Conservation (phyloP, 2,888 invertebrate species). For the Tanytarsus gracilentus region DNA sequence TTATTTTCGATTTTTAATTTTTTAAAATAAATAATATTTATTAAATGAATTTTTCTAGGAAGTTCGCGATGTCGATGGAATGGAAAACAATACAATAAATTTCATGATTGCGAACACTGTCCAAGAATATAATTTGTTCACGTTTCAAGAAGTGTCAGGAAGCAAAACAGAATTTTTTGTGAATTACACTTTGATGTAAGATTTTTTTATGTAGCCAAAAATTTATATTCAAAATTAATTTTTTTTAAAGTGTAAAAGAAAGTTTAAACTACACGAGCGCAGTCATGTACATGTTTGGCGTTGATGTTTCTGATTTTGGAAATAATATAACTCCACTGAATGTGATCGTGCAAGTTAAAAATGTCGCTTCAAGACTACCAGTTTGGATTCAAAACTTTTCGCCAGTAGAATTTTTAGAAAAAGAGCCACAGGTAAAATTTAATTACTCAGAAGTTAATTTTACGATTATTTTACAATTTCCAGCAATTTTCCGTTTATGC, state of each 20-base stretch:
- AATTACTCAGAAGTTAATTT: not conserved
- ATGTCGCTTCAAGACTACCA: conserved; percentile 51
- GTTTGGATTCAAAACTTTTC: conserved; percentile 51
- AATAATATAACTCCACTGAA: conserved; percentile 37
- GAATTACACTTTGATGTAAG: not conserved
- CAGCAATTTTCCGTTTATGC: conserved; percentile 46
- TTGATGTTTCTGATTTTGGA: conserved; percentile 47
- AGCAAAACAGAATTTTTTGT: not conserved
- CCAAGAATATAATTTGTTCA: conserved; percentile 42
- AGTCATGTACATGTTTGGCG: conserved; percentile 48
- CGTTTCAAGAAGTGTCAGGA: conserved; percentile 33
- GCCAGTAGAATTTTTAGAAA: conserved; percentile 50
- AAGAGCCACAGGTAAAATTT: conserved; percentile 37
- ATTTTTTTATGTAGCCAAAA: not conserved
- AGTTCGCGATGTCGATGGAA: conserved; percentile 34
- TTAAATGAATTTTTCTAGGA: no score
- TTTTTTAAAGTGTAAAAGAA: conserved; percentile 9
- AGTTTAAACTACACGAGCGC: conserved; percentile 45
- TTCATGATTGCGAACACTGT: conserved; percentile 43
- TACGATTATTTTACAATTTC: conserved; percentile 2
- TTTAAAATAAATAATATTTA: not conserved
- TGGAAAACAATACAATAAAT: conserved; percentile 41
- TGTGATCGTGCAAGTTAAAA: conserved; percentile 49
- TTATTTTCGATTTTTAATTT: not conserved
- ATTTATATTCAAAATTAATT: not conserved